Evolutionary conservation across 2,888 invertebrate species (phyloP).

Genomic region (Pegoplata infirma): DNA sequence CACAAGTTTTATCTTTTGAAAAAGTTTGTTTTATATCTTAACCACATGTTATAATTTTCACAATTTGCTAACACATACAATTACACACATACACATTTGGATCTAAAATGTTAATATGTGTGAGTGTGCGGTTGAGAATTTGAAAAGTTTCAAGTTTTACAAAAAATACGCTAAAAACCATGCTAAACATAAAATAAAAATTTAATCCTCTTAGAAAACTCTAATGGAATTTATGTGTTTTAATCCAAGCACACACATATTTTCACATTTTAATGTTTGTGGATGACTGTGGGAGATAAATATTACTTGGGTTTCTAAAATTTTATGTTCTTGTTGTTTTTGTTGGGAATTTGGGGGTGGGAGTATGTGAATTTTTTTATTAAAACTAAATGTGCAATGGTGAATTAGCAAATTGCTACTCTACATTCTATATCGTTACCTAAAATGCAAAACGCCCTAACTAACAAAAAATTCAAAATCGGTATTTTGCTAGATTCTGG

Average conservation of each 20-base stretch:
- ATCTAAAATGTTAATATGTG: conserved; percentile 14
- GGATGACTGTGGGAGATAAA: neutral
- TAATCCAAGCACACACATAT: conserved; percentile 50
- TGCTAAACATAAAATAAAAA: conserved; percentile 60
- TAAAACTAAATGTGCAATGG: conserved; percentile 53
- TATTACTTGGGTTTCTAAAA: conserved; percentile 19
- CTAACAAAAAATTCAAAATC: no score
- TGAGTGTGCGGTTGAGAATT: conserved; percentile 16
- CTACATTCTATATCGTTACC: no score
- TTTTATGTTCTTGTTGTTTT: conserved; percentile 19
- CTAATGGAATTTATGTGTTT: conserved; percentile 63
- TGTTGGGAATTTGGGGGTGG: neutral
- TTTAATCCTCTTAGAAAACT: conserved; percentile 62
- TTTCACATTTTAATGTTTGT: no score
- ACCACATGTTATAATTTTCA: conserved; percentile 52
- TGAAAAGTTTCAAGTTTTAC: conserved; percentile 47
- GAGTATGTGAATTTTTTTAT: neutral
- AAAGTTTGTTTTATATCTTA: conserved; percentile 18
- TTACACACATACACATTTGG: neutral
- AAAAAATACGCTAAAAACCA: conserved; percentile 53
- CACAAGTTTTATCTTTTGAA: conserved; percentile 31
- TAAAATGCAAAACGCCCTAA: no score
- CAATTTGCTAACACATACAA: no score
- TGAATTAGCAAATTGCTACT: conserved; percentile 56
- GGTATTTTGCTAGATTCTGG: no score